Evolutionary conservation across 2,888 invertebrate species (phyloP).

Genomic region (Limnephilus lunatus): DNA sequence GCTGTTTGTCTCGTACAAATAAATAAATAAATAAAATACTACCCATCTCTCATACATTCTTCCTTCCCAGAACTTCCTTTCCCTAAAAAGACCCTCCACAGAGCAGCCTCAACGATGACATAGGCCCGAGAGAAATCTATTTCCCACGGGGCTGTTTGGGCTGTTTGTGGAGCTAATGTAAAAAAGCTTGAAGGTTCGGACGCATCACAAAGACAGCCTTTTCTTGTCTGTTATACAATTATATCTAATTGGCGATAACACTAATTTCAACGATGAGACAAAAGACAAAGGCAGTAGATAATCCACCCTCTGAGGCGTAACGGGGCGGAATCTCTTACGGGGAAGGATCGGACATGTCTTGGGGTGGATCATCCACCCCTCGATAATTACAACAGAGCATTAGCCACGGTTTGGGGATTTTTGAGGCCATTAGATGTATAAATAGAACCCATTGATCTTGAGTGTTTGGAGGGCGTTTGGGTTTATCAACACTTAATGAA

Average conservation of each 20-base stretch:
- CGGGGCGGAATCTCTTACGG: not conserved
- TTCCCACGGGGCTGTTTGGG: no score
- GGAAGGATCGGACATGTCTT: not conserved
- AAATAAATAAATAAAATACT: no score
- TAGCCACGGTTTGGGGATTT: not conserved
- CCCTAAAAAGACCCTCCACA: no score
- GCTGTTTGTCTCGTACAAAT: no score
- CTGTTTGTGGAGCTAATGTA: no score
- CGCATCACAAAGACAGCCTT: not conserved
- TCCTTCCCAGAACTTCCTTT: no score
- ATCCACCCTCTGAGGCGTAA: not conserved
- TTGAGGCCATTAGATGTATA: not conserved
- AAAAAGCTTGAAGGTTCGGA: not conserved
- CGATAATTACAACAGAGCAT: constrained; percentile 2
- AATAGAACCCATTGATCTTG: not conserved
- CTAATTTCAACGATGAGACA: not conserved
- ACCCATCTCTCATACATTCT: no score
- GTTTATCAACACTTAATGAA: not conserved
- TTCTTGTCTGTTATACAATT: not conserved
- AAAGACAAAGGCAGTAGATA: not conserved
- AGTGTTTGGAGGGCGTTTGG: constrained; percentile 2
- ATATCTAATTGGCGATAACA: not conserved
- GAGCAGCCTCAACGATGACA: no score
- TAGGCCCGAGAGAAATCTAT: no score
- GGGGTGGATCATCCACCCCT: not conserved